Evolutionary conservation across 2,888 invertebrate species (phyloP).

Genomic region (Ametastegia equiseti): DNA sequence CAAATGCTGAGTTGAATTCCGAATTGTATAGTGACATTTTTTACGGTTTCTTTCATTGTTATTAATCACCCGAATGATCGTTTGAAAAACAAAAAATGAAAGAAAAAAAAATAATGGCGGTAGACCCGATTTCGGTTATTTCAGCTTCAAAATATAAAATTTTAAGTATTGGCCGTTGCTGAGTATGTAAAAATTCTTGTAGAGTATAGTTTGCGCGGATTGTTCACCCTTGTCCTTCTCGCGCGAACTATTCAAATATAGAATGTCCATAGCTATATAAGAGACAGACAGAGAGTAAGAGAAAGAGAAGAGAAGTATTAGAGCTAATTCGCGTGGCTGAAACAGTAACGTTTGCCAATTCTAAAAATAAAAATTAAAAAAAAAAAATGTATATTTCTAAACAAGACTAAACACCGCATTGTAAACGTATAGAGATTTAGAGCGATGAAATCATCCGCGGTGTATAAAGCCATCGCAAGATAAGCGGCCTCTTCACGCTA

Average conservation of each 20-base stretch:
- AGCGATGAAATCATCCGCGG: neutral
- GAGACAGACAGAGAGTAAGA: too few relatives aligned
- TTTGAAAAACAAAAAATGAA: too few relatives aligned
- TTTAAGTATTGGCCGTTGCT: neutral
- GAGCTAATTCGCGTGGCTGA: too few relatives aligned
- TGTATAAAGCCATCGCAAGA: too few relatives aligned
- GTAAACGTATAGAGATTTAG: too few relatives aligned
- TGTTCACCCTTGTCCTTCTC: conserved; percentile 22
- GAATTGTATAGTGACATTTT: too few relatives aligned
- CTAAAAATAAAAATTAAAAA: neutral
- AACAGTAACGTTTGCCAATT: conserved; percentile 21
- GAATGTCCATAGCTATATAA: conserved; percentile 25
- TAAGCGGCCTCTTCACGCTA: too few relatives aligned
- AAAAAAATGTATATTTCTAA: neutral
- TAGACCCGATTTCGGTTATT: neutral
- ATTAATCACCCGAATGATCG: too few relatives aligned
- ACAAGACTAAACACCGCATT: neutral
- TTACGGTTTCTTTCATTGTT: too few relatives aligned
- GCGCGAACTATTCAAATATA: conserved; percentile 21
- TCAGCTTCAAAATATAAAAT: neutral
- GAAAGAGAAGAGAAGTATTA: too few relatives aligned
- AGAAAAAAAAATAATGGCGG: neutral
- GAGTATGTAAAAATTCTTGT: neutral
- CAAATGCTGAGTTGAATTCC: too few relatives aligned
- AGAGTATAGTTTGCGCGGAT: neutral